Percentiles rank a stretch among this genome's conserved stretches.
phyloP scores from a whole-genome alignment of 2,113 vertebrate species.

The Bolborhynchus lineola region DNA sequence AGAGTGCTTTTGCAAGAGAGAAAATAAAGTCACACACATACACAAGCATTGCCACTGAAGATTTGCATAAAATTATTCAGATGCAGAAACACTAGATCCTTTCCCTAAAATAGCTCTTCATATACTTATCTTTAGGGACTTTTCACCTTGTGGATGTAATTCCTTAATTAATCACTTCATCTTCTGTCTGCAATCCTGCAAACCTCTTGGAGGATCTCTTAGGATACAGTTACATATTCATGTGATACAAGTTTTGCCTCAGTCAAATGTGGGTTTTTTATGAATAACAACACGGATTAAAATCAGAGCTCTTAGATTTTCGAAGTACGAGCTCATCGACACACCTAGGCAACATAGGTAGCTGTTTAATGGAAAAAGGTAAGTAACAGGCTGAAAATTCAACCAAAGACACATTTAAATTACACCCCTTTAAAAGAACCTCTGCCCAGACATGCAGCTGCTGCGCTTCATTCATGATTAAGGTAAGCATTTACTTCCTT shows the following conservation, averaged over 20 bases:
- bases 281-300: background rate
- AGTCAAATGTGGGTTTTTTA: background rate
- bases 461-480: background rate
- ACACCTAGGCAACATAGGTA: background rate
- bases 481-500: background rate
- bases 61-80: background rate
- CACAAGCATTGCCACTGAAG: background rate
- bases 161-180: conserved; percentile 41
- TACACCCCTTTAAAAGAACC: background rate
- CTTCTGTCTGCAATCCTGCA: conserved; percentile 2
- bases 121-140: background rate
- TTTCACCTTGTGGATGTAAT: conserved; percentile 36
- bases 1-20: background rate
- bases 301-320: background rate
- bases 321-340: background rate
- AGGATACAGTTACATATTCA: conserved; percentile 1
- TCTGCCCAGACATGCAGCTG: background rate
- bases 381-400: background rate
- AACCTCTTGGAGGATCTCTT: conserved; percentile 11
- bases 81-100: background rate
- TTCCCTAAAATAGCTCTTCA: conserved; percentile 1
- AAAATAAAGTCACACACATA: background rate
- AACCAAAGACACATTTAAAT: background rate
- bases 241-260: background rate
- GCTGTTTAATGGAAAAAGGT: background rate